These are phyloP conservation scores for Aleiodes sp. DNA, from an alignment of 1,140 invertebrate genomes.

Conservation along the genomic window DNA sequence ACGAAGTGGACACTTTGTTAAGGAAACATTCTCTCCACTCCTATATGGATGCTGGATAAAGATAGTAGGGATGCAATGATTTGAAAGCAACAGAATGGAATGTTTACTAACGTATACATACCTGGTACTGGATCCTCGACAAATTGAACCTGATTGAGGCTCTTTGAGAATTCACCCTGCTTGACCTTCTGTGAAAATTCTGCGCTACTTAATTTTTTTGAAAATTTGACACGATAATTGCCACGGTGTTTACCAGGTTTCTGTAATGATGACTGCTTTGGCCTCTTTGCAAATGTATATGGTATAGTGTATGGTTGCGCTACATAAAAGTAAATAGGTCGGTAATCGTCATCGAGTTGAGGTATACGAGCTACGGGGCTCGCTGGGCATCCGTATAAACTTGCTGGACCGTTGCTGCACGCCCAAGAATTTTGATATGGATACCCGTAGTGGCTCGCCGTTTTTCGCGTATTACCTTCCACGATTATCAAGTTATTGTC, in stretches of 20 bases:
- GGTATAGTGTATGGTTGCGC: conserved; percentile 63
- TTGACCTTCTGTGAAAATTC: conserved; percentile 62
- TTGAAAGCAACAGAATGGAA: not conserved
- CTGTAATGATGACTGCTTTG: conserved; percentile 50
- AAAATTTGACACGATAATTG: conserved; percentile 58
- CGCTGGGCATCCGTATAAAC: conserved; percentile 45
- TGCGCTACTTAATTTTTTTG: conserved; percentile 55
- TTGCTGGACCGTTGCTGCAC: conserved; percentile 58
- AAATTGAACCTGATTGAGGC: conserved; percentile 60
- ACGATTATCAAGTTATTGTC: conserved; percentile 44
- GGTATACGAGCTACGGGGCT: conserved; percentile 19
- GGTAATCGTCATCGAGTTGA: conserved; percentile 56
- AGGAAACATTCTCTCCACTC: too few species aligned
- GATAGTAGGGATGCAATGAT: not conserved
- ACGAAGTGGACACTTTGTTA: too few species aligned
- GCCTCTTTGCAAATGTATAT: conserved; percentile 58
- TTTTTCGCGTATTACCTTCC: conserved; percentile 60
- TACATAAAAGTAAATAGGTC: conserved; percentile 63
- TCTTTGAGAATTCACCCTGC: conserved; percentile 61
- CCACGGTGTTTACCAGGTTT: conserved; percentile 47
- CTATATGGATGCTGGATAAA: conserved; percentile 14
- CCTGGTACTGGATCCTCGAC: conserved; percentile 54
- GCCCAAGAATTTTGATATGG: conserved; percentile 56
- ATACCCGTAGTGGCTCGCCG: conserved; percentile 60
- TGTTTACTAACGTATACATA: conserved; percentile 30